Base-by-base conservation (phyloP, 1,140 invertebrate species). In the Ruditapes philippinarum region DNA sequence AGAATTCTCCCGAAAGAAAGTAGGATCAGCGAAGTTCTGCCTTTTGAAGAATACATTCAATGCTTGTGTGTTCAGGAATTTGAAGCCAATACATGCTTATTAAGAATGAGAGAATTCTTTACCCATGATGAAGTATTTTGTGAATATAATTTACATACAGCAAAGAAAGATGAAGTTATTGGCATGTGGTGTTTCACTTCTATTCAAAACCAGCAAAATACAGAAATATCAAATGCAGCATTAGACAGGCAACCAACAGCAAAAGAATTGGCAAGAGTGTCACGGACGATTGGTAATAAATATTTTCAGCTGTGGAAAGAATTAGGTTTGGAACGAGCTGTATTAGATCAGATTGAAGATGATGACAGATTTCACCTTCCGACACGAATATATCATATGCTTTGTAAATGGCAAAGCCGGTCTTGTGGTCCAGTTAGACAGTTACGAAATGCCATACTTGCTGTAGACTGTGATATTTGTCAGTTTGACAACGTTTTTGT, bases 1-100 rank as follows among this genome's bases (percentile, higher is more conserved):
- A 70, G 45, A 22, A 65, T 73, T 33, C n/a, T 84, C 12, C 68
- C 62, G 54, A n/a, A 51, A 12, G 42, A 65, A 54, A 65, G 42
- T n/a, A 68, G 42, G 31, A 42, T 73, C 40, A 14, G 9, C 45
- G 65, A 54, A 25, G 28, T 70, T 5, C 28, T 54, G 49, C 62
- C 62, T 28, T 84, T 84, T 49, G 82, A 84, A 17, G 82, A 84
- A 54, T 73, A 36, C 49, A 84, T 84, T 28, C 82, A 84, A 40
- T 84, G 82, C 40, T 25, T 25, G 1, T 5, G 40, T 12, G 22
- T 82, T 11, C 19, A n/a, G 3, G 14, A 14, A 14, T 84, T 70
- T 36, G 22, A 73, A 62, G 28, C 62, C 22, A 49, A 40, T 22
- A 54, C 19, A 73, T 65, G 65, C 19, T 12, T 84, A 17, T 22